A percentile compares a stretch with the other conserved stretches of the same genome.
These are phyloP conservation scores for Botrylloides violaceus DNA, from an alignment of 23 tunicate genomes.

Conservation along the genomic window DNA sequence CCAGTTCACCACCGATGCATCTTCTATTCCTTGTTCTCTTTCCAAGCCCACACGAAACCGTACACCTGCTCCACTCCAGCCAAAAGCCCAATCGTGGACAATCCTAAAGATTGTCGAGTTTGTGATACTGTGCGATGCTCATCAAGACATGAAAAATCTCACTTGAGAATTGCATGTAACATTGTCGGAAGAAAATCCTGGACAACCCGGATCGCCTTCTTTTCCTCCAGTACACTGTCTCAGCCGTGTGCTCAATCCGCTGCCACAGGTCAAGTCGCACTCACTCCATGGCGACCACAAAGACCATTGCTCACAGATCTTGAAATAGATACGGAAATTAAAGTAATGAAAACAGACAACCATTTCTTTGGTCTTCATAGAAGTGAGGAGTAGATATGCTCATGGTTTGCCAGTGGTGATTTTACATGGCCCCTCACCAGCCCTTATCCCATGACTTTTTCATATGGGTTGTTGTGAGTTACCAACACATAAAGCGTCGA, in stretches of 20 bases:
- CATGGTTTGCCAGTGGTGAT: too few relatives aligned
- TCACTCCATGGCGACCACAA: conserved; percentile 18
- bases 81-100: conserved; percentile 33
- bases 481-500: too few relatives aligned
- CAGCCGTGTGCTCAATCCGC: conserved; percentile 18
- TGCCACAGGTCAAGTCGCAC: conserved; percentile 29
- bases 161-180: conserved; percentile 51
- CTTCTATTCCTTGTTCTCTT: conserved; percentile 22
- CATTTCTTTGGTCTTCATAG: too few relatives aligned
- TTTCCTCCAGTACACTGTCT: conserved; percentile 41
- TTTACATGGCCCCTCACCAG: too few relatives aligned
- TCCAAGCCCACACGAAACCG: conserved; percentile 49
- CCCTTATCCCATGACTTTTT: too few relatives aligned
- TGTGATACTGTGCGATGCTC: too few relatives aligned
- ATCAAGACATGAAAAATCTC: neutral
- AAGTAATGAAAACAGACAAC: too few relatives aligned
- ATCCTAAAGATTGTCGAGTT: neutral
- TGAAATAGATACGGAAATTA: too few relatives aligned
- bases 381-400: too few relatives aligned
- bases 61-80: conserved; percentile 45
- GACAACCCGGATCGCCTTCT: conserved; percentile 71
- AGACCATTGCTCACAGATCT: conserved; percentile 14
- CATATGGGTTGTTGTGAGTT: too few relatives aligned
- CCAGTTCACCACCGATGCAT: conserved; percentile 58
- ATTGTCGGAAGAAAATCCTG: conserved; percentile 37